Evolutionary conservation across 2,113 vertebrate genomes (phyloP).

Genomic region (Bucco capensis): DNA sequence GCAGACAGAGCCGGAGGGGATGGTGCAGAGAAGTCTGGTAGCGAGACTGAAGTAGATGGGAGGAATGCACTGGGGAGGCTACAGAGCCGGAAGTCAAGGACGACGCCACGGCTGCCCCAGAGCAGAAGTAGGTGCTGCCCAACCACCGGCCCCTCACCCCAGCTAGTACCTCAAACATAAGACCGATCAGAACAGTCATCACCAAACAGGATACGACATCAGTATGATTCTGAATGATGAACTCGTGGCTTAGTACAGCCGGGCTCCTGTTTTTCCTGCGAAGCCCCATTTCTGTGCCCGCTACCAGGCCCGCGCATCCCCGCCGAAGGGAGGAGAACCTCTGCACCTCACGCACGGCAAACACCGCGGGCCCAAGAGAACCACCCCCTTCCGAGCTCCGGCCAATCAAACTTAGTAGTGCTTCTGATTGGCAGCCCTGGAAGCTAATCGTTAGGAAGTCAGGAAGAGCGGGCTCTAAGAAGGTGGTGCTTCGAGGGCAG

Average conservation of each 20-base stretch:
- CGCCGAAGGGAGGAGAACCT: rapidly evolving
- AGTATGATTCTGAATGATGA: constrained; percentile 79
- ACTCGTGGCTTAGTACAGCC: constrained; percentile 79
- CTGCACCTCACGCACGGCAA: neutral
- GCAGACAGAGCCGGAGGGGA: neutral
- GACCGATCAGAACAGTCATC: constrained; percentile 71
- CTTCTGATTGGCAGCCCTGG: neutral
- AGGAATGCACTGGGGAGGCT: neutral
- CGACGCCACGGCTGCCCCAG: neutral
- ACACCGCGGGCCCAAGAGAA: neutral
- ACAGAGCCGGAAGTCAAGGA: neutral
- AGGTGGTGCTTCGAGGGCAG: neutral
- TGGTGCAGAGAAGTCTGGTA: too few relatives aligned
- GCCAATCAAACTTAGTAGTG: neutral
- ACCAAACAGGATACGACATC: constrained; percentile 73
- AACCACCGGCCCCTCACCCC: neutral
- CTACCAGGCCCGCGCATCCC: rapidly evolving
- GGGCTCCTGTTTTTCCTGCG: constrained; percentile 78
- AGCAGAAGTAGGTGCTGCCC: neutral
- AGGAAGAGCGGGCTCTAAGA: neutral
- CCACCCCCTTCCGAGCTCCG: too few relatives aligned
- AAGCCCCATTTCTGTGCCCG: constrained; percentile 65
- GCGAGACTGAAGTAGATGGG: too few relatives aligned
- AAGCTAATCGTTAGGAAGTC: neutral
- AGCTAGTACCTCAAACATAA: constrained; percentile 76